A percentile compares a stretch with the other conserved stretches of the same genome.
Conservation (phyloP, 1,140 invertebrate species). For the Tenebrio molitor region DNA sequence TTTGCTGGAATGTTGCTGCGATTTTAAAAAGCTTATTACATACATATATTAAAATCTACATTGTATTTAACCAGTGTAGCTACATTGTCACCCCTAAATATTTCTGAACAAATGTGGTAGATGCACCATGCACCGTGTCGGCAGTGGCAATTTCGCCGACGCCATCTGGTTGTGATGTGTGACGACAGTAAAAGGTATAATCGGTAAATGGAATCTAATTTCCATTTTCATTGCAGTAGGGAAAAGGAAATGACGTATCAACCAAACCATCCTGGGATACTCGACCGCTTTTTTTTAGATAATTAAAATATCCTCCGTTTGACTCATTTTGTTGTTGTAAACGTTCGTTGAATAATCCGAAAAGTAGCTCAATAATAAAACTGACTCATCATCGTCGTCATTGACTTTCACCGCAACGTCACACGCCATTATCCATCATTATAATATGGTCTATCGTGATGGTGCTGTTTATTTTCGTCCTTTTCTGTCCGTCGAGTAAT, state of each 20-base stretch:
- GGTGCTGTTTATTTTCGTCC: conserved; percentile 22
- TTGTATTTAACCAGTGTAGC: too few relatives aligned
- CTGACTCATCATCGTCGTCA: conserved; percentile 32
- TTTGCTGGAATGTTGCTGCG: too few relatives aligned
- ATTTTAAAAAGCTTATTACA: too few relatives aligned
- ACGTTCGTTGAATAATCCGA: conserved; percentile 8
- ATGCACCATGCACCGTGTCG: too few relatives aligned
- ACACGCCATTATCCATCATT: conserved; percentile 33
- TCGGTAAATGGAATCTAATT: too few relatives aligned
- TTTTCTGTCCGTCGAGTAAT: conserved; percentile 21
- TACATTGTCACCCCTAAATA: too few relatives aligned
- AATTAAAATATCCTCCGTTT: conserved; percentile 13
- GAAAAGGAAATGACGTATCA: neutral
- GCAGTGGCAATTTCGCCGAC: too few relatives aligned
- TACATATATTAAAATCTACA: too few relatives aligned
- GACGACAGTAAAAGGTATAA: too few relatives aligned
- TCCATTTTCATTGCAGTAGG: too few relatives aligned
- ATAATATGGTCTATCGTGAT: conserved; percentile 1
- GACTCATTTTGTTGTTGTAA: conserved; percentile 11
- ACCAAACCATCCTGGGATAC: neutral
- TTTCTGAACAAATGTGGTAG: too few relatives aligned
- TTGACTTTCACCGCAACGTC: conserved; percentile 35
- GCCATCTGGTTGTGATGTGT: too few relatives aligned
- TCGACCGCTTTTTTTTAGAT: neutral
- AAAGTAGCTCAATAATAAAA: conserved; percentile 30